These are phyloP conservation scores for Bimastos eiseni DNA, from an alignment of 2,888 invertebrate species.

Conservation along the genomic window DNA sequence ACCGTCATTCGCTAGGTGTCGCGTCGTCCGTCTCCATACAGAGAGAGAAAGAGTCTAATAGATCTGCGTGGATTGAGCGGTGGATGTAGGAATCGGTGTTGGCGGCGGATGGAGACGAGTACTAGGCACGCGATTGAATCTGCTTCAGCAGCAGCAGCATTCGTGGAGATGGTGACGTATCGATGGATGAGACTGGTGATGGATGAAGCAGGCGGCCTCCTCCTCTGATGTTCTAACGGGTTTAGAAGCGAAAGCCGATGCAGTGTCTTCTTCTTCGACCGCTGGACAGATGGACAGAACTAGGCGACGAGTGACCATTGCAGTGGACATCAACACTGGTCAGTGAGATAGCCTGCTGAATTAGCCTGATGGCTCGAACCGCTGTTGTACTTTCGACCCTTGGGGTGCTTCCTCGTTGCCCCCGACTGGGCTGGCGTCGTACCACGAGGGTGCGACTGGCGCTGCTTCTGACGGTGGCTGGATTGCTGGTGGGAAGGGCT, in stretches of 20 bases:
- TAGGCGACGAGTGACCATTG: neutral
- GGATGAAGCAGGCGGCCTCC: neutral
- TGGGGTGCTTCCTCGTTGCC: neutral
- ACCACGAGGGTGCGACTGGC: neutral
- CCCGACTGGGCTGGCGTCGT: neutral
- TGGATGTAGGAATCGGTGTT: no score
- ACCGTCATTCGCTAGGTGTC: neutral
- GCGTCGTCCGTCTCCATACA: neutral
- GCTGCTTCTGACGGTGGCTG: neutral
- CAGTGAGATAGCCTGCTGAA: neutral
- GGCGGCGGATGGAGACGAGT: neutral
- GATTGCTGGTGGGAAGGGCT: neutral
- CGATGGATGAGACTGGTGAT: neutral
- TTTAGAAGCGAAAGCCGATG: neutral
- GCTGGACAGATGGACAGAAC: neutral
- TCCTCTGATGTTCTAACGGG: neutral
- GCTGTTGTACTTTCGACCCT: neutral
- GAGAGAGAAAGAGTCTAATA: no score
- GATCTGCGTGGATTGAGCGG: neutral
- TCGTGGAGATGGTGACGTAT: neutral
- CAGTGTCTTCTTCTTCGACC: neutral
- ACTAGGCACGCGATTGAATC: neutral
- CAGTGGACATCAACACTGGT: neutral
- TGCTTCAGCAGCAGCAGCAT: neutral
- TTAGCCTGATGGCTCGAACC: neutral